Conservation (phyloP, 2,797 vertebrate species). For the Anguilla marmorata region DNA sequence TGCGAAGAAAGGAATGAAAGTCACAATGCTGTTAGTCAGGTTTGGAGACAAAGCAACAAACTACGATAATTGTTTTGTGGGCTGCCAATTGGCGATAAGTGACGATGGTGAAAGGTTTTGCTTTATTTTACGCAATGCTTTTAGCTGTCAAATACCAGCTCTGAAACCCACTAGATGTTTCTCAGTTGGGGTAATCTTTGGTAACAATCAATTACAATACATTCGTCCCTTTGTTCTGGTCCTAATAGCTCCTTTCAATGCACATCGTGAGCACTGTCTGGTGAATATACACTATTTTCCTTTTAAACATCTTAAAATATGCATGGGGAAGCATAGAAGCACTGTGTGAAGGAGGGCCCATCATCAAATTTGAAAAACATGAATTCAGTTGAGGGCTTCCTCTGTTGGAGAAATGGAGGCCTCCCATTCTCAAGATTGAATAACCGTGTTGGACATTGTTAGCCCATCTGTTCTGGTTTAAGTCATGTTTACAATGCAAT, state of each 20-base stretch:
- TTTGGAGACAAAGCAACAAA: conserved; percentile 64
- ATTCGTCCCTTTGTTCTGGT: conserved; percentile 66
- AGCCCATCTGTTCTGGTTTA: conserved; percentile 76
- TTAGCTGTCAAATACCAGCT: conserved; percentile 63
- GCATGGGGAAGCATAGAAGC: conserved; percentile 72
- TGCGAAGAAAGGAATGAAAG: conserved; percentile 57
- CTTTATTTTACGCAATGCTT: conserved; percentile 56
- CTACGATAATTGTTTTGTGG: conserved; percentile 70
- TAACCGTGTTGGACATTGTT: conserved; percentile 72
- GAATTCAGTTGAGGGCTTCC: conserved; percentile 65
- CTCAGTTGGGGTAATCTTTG: conserved; percentile 70
- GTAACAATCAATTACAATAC: conserved; percentile 77
- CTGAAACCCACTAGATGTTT: conserved; percentile 64
- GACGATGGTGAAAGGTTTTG: conserved; percentile 54
- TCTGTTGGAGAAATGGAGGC: conserved; percentile 70
- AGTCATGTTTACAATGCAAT: conserved; percentile 71
- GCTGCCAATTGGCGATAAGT: conserved; percentile 62
- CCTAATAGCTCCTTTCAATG: conserved; percentile 68
- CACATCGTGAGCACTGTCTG: conserved; percentile 62
- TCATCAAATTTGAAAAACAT: conserved; percentile 67
- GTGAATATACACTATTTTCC: conserved; percentile 77
- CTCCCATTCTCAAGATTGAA: conserved; percentile 76
- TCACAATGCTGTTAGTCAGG: conserved; percentile 48
- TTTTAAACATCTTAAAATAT: conserved; percentile 78
- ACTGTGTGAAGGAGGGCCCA: conserved; percentile 67